Evolutionary conservation across 64 coral and sea anemone species (phyloP).

Genomic region (Hydrozoanthus tunicans): DNA sequence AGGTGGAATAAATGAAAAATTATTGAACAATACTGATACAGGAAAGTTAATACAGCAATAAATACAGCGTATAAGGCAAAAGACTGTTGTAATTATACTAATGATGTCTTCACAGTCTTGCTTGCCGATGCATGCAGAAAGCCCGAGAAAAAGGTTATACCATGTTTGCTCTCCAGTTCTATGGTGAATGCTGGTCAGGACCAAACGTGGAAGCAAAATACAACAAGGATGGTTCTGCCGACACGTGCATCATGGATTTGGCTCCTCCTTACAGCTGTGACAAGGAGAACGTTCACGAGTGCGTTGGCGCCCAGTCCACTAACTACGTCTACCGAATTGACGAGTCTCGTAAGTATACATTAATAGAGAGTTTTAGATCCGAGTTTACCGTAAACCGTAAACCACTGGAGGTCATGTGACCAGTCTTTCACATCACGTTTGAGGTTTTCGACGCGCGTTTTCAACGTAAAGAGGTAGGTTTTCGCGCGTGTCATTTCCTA

Average conservation of each 20-base stretch:
- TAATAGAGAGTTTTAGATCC: no score
- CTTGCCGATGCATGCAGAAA: slow-evolving; percentile 32
- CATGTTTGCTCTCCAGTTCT: slow-evolving; percentile 29
- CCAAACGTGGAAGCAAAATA: not conserved
- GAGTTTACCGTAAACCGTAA: no score
- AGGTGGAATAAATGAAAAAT: no score
- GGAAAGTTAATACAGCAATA: no score
- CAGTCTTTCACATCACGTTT: no score
- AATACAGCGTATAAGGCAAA: no score
- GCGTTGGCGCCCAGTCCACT: slow-evolving; percentile 22
- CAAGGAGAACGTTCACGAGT: slow-evolving; percentile 5
- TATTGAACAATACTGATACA: no score
- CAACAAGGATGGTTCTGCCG: slow-evolving; percentile 9
- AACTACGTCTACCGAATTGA: slow-evolving; percentile 31
- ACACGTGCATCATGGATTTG: slow-evolving; percentile 28
- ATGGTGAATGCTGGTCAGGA: not conserved
- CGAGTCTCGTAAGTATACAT: slow-evolving; percentile 17
- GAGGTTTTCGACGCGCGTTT: no score
- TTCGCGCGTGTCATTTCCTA: no score
- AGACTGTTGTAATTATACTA: not conserved
- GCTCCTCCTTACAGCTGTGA: slow-evolving; percentile 16
- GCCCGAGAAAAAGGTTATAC: slow-evolving; percentile 14
- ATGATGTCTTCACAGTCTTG: not conserved
- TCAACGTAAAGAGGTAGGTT: no score
- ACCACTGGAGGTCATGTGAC: no score